These are phyloP conservation scores for Notiomystis cincta DNA, from an alignment of 2,113 vertebrate species.

Conservation along the genomic window DNA sequence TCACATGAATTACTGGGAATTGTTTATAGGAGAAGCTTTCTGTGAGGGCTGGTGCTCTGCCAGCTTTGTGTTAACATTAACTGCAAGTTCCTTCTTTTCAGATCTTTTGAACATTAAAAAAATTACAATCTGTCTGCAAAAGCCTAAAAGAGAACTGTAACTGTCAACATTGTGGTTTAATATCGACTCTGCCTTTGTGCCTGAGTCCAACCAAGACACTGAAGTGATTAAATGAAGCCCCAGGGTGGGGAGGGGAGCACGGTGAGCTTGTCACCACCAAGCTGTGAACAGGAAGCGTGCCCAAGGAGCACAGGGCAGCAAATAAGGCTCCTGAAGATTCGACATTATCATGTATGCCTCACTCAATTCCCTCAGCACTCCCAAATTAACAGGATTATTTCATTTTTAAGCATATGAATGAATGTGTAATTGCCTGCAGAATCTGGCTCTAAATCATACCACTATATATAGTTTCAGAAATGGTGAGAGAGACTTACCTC, in stretches of 20 bases:
- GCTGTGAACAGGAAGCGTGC: neutral
- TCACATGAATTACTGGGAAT: constrained; percentile 48
- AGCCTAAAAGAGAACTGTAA: constrained; percentile 46
- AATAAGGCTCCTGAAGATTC: accelerated
- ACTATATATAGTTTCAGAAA: neutral
- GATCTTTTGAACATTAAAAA: constrained; percentile 54
- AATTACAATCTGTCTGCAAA: constrained; percentile 59
- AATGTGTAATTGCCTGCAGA: neutral
- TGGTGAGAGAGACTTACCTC: constrained; percentile 75
- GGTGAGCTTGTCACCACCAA: neutral
- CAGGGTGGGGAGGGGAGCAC: neutral
- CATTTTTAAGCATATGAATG: constrained; percentile 6
- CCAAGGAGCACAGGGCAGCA: neutral
- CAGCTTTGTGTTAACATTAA: constrained; percentile 65
- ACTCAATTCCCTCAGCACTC: neutral
- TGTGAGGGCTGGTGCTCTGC: constrained; percentile 49
- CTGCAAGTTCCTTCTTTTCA: constrained; percentile 59
- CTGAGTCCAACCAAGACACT: neutral
- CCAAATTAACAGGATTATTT: neutral
- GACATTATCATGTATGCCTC: accelerated
- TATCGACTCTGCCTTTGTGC: neutral
- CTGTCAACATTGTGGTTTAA: constrained; percentile 45
- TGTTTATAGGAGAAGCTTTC: constrained; percentile 49
- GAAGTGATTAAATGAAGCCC: neutral
- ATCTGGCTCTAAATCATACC: neutral